These are phyloP conservation scores for Telmatherina bonti DNA, from an alignment of 2,797 vertebrate genomes.

Conservation along the genomic window DNA sequence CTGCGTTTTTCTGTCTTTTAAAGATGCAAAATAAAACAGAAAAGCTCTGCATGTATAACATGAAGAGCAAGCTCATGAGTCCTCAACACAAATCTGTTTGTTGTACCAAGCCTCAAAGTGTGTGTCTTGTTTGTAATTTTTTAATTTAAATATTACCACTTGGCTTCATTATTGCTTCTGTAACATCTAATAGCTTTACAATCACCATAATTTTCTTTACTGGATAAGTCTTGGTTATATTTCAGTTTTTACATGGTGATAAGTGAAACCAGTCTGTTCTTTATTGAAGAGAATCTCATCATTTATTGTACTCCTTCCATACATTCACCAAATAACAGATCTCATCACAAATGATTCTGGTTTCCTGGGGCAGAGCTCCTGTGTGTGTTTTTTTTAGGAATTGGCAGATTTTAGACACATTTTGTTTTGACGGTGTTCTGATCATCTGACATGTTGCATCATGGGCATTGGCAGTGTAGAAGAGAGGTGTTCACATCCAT, in stretches of 20 bases:
- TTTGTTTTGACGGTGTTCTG: constrained; percentile 17
- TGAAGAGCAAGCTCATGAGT: not conserved
- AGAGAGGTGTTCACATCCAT: constrained; percentile 40
- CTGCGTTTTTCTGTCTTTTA: constrained; percentile 1
- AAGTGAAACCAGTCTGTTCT: not conserved
- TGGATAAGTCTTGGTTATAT: not conserved
- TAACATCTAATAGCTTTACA: constrained; percentile 7
- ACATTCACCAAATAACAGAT: not conserved
- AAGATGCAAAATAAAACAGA: not conserved
- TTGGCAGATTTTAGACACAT: constrained; percentile 35
- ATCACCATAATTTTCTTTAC: not conserved
- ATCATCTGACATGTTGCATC: constrained; percentile 27
- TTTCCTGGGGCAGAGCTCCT: constrained; percentile 7
- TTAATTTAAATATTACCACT: constrained; percentile 17
- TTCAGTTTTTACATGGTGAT: constrained; percentile 15
- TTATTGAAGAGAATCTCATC: not conserved
- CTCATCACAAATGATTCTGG: constrained; percentile 8
- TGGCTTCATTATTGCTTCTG: not conserved
- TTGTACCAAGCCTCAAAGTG: constrained; percentile 3
- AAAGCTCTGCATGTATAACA: constrained; percentile 7
- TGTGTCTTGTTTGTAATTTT: constrained; percentile 13
- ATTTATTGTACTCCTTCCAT: not conserved
- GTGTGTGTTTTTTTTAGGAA: constrained; percentile 15
- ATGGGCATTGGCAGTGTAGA: constrained; percentile 29
- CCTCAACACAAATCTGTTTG: constrained; percentile 12